Base-by-base conservation (phyloP, 1,140 invertebrate species). In the Plectus sambesii region DNA sequence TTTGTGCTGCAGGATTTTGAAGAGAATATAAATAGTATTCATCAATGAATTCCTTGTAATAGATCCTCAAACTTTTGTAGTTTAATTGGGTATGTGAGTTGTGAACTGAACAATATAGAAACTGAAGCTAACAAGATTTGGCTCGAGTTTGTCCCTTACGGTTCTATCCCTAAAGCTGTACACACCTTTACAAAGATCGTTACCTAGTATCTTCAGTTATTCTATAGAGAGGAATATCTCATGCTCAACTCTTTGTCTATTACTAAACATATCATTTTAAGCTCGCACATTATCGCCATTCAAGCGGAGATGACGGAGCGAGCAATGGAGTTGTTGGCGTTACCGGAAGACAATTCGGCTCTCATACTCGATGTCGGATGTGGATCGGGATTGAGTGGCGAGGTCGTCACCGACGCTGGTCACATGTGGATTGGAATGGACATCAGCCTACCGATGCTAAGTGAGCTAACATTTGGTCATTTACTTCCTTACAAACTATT, bases 381-480 rank as follows among this genome's bases (percentile, higher is more conserved):
- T 77, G 94, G 94, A 3, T 97, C 93, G 35, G 94, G 92, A 0
- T 72, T 98, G 20, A 96, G 89, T 68, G 92, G 93, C 2, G 80
- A 83, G 69, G 82, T 86, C 26, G 70, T 99, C 1, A 87, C 92
- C 67, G 87, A 96, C 51, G 72, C 81, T 53, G 90, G 86, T 5
- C 89, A 98, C 69, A 70, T 78, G 56, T 99, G 92, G 90, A 76
- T 94, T 58, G 94, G 94, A 26, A 70, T 97, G 47, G 94, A 99
- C 70, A 97, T 99, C 61, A 90, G 90, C 33, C 65, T 76, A 49
- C 76, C 84, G 15, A 98, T 99, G 93, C 73, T 97, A 50, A 69
- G 75, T 77, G 58, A 45, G 47, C 54, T 17, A 62, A 55, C 50
- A 61, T 65, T 62, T 76, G 17, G 12, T 33, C 17, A n/a, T n/a